Evolutionary conservation across 2,888 invertebrate genomes (phyloP).

Genomic region (Lasioglossum zephyrum): DNA sequence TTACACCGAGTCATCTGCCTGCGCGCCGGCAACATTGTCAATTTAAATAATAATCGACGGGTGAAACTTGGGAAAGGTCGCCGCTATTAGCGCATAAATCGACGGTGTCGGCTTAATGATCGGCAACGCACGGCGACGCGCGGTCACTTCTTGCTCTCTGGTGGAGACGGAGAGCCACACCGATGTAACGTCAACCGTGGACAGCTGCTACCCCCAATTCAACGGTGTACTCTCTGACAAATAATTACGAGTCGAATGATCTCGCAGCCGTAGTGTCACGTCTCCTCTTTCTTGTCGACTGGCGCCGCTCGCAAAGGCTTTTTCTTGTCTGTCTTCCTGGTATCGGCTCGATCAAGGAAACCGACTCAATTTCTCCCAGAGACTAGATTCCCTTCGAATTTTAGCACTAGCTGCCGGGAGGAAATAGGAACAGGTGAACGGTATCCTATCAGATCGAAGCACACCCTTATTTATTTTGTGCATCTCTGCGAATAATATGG

Average conservation of each 20-base stretch:
- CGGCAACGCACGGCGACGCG: background rate
- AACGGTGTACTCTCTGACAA: background rate
- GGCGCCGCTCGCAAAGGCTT: background rate
- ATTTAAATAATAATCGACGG: constrained; percentile 28
- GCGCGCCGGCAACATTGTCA: constrained; percentile 10
- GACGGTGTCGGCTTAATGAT: background rate
- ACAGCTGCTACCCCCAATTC: constrained; percentile 2
- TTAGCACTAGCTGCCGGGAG: too few species aligned
- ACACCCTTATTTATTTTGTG: too few species aligned
- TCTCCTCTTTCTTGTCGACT: background rate
- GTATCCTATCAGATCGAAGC: too few species aligned
- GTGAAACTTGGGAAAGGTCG: constrained; percentile 16
- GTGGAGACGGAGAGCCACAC: background rate
- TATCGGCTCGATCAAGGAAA: background rate
- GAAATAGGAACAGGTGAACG: too few species aligned
- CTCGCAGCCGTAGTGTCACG: background rate
- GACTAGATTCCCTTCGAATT: background rate
- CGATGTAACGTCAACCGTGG: background rate
- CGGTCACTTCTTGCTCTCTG: background rate
- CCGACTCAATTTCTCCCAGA: background rate
- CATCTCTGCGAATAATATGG: too few species aligned
- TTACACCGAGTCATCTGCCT: constrained; percentile 16
- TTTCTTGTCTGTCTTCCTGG: background rate
- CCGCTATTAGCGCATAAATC: background rate
- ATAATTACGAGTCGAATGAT: constrained; percentile 3